phyloP scores from a whole-genome alignment of 2,113 vertebrate species.

The Hemiprocne comata region DNA sequence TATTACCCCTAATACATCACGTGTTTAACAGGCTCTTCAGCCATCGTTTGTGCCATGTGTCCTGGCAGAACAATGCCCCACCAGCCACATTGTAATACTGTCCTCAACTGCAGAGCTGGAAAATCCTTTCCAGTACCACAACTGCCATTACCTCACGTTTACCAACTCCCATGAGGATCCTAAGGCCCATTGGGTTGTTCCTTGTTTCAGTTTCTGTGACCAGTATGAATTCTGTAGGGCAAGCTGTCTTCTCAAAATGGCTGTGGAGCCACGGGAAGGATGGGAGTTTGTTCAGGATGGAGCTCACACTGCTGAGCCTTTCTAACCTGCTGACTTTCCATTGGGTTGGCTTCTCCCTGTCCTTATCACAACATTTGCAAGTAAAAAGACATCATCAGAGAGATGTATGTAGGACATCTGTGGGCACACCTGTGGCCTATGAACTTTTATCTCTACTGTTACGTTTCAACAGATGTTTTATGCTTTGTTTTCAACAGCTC shows the following conservation, averaged over 20 bases:
- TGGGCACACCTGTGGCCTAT: not conserved
- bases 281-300: not conserved
- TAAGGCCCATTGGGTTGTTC: not conserved
- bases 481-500: constrained; percentile 2
- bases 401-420: not conserved
- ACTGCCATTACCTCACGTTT: not conserved
- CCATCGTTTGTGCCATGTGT: not conserved
- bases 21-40: not conserved
- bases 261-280: not conserved
- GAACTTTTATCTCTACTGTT: not conserved
- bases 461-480: not conserved
- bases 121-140: not conserved
- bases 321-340: fast-evolving
- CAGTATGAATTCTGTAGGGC: not conserved
- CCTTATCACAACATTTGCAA: not conserved
- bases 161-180: not conserved
- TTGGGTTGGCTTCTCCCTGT: not conserved
- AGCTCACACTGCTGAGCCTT: not conserved
- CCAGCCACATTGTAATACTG: not conserved
- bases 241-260: not conserved
- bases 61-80: not conserved
- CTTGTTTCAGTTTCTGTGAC: not conserved
- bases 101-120: not conserved
- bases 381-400: not conserved
- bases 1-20: not conserved